A percentile compares a stretch with the other conserved stretches of the same genome.
Evolutionary conservation across 2,113 vertebrate genomes (phyloP).

Genomic region (Genyomyrus donnyi): DNA sequence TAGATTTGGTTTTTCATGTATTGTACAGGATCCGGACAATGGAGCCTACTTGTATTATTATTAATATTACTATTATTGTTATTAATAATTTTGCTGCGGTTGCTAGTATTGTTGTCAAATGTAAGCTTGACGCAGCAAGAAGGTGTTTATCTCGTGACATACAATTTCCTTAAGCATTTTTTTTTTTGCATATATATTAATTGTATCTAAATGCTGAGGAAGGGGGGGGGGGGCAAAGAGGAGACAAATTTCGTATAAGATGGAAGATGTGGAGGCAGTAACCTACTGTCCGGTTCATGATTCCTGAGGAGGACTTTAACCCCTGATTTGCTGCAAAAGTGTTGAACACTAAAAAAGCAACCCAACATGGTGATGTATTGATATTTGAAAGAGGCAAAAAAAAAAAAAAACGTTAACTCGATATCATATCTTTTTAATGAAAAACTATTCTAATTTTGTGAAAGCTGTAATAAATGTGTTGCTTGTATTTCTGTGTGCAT

Average conservation of each 20-base stretch:
- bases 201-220: conserved; percentile 49
- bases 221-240: conserved; percentile 37
- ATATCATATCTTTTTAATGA: conserved; percentile 51
- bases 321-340: conserved; percentile 72
- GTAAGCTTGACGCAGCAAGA: conserved; percentile 51
- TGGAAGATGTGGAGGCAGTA: conserved; percentile 40
- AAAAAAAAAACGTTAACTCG: conserved; percentile 51
- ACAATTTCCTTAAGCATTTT: conserved; percentile 34
- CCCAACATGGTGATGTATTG: conserved; percentile 64
- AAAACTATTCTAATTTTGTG: conserved; percentile 59
- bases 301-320: conserved; percentile 51
- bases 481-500: conserved; percentile 66
- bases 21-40: conserved; percentile 62
- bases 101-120: conserved; percentile 64
- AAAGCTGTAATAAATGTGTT: conserved; percentile 64
- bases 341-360: conserved; percentile 72
- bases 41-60: conserved; percentile 65
- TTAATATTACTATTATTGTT: conserved; percentile 59
- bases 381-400: conserved; percentile 51
- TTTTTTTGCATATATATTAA: conserved; percentile 30
- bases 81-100: conserved; percentile 46
- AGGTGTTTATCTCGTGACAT: conserved; percentile 37
- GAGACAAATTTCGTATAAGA: conserved; percentile 39
- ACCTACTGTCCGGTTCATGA: conserved; percentile 58
- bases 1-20: conserved; percentile 68